Evolutionary conservation across 35 echinoderm and acorn worm genomes (phyloP).

Genomic region (Apostichopus japonicus): DNA sequence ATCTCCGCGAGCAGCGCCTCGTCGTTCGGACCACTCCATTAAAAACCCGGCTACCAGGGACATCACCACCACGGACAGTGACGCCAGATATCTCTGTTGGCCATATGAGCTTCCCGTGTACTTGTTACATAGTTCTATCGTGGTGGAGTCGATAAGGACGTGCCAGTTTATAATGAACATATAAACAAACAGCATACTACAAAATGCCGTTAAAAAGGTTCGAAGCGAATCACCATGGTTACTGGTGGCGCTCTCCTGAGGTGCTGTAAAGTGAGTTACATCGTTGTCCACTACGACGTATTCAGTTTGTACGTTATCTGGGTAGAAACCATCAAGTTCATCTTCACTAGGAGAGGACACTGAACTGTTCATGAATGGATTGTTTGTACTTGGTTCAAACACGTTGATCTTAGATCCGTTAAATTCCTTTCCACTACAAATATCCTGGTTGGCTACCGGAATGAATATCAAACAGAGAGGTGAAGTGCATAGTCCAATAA

Average conservation of each 20-base stretch:
- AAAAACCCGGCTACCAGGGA: neutral
- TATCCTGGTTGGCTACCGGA: neutral
- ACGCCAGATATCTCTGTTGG: neutral
- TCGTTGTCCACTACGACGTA: no score
- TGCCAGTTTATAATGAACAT: neutral
- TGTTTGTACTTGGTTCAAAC: no score
- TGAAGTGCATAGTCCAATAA: conserved; percentile 3
- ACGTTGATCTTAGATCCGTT: no score
- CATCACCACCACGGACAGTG: neutral
- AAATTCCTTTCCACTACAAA: neutral
- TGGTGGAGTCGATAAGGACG: neutral
- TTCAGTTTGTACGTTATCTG: no score
- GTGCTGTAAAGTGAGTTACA: no score
- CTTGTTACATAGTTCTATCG: neutral
- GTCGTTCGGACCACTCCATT: neutral
- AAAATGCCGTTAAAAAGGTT: neutral
- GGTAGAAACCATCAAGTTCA: no score
- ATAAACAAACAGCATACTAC: neutral
- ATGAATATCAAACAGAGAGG: conserved; percentile 13
- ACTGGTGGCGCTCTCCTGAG: neutral
- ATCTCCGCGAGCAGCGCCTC: neutral
- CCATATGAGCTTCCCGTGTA: neutral
- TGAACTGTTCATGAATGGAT: no score
- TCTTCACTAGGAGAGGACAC: no score
- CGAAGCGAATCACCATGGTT: neutral